Evolutionary conservation across 2,113 vertebrate species (phyloP).

Genomic region (Dryoscopus gambensis): DNA sequence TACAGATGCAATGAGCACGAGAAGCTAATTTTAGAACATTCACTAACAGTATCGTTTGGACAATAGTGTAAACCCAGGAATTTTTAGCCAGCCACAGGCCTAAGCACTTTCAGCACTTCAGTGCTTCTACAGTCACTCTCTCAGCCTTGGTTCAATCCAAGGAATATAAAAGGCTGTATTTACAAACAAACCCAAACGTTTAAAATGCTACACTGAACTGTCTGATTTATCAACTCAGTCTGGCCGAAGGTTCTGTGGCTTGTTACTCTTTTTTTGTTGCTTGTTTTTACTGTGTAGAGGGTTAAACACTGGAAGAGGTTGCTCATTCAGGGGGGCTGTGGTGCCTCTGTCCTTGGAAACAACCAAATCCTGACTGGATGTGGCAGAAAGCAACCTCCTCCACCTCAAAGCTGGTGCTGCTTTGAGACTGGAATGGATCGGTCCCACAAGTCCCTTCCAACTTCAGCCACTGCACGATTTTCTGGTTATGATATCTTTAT

Average conservation of each 20-base stretch:
- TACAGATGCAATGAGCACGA: background rate
- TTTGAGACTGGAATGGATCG: background rate
- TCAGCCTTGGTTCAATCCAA: background rate
- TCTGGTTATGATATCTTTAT: background rate
- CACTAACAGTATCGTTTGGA: background rate
- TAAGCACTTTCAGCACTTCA: background rate
- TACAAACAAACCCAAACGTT: background rate
- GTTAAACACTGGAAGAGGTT: background rate
- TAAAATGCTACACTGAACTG: background rate
- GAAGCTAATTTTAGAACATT: constrained; percentile 3
- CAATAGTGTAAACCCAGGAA: background rate
- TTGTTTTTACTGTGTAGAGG: background rate
- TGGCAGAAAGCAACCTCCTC: background rate
- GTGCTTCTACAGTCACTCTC: background rate
- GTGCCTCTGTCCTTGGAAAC: background rate
- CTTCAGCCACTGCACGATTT: background rate
- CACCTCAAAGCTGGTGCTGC: background rate
- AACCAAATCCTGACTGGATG: background rate
- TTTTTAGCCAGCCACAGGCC: background rate
- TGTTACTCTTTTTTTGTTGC: background rate
- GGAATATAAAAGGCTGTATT: background rate
- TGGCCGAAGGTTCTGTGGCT: background rate
- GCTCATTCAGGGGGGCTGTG: background rate
- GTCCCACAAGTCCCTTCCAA: background rate
- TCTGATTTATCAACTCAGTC: background rate